A percentile compares a stretch with the other conserved stretches of the same genome.
Conservation (phyloP, 2,797 vertebrate species). For the Chelon auratus region DNA sequence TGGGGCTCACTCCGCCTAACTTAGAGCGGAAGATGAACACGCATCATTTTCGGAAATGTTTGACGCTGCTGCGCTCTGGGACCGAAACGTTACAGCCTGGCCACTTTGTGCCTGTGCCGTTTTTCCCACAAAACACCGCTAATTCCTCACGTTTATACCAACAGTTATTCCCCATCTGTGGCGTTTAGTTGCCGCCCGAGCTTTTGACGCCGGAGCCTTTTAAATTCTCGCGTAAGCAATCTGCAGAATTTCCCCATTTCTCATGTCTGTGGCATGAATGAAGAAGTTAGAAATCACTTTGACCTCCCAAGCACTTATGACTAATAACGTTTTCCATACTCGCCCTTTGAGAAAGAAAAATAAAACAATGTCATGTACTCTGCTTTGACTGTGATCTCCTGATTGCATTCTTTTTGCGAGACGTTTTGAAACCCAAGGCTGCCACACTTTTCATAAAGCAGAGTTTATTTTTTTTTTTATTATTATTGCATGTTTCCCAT, state of each 20-base stretch:
- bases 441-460: constrained; percentile 6
- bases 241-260: neutral
- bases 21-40: constrained; percentile 76
- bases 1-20: constrained; percentile 69
- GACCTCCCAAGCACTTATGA: constrained; percentile 2
- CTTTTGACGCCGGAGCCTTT: neutral
- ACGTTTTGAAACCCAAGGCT: neutral
- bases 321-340: neutral
- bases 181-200: neutral
- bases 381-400: too few relatives aligned
- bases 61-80: constrained; percentile 63
- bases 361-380: neutral
- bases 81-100: neutral
- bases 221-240: neutral
- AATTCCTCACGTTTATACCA: neutral
- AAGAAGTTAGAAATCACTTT: constrained; percentile 48
- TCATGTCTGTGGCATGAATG: constrained; percentile 11
- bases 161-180: neutral
- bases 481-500: constrained; percentile 1
- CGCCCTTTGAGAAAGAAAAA: neutral
- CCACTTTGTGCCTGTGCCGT: constrained; percentile 13
- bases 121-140: constrained; percentile 7
- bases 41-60: constrained; percentile 68
- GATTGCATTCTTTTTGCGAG: neutral
- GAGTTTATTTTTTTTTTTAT: neutral